phyloP scores from a whole-genome alignment of 2,888 invertebrate genomes.

The Prosapia bicincta region DNA sequence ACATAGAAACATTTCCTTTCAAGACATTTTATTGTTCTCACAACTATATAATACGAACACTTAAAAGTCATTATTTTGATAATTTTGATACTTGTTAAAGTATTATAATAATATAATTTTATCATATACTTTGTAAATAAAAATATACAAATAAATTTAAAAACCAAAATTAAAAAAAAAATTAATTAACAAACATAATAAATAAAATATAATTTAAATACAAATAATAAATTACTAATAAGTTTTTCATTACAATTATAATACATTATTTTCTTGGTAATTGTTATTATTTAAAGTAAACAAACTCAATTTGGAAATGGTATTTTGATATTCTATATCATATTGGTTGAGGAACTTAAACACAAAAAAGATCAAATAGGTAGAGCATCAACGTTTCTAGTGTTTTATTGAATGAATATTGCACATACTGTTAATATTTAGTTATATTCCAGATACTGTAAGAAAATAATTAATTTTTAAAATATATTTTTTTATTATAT shows the following conservation, averaged over 20 bases:
- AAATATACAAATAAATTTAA: neutral
- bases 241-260: neutral
- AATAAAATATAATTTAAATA: neutral
- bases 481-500: neutral
- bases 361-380: neutral
- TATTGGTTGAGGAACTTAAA: slow-evolving; percentile 28
- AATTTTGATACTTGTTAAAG: neutral
- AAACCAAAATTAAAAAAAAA: neutral
- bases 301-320: neutral
- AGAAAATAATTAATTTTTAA: neutral
- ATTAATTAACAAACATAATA: too few species aligned
- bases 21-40: slow-evolving; percentile 23
- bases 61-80: neutral
- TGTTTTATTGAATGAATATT: neutral
- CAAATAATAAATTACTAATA: neutral
- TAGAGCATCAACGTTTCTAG: neutral
- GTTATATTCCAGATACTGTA: neutral
- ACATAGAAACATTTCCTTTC: too few species aligned
- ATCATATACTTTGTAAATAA: neutral
- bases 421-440: neutral
- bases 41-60: slow-evolving; percentile 22
- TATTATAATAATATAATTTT: neutral
- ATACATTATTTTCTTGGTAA: neutral
- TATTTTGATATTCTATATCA: slow-evolving; percentile 29
- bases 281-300: neutral